Evolutionary conservation across 1,140 invertebrate species (phyloP).

Genomic region (Heliothis virescens): DNA sequence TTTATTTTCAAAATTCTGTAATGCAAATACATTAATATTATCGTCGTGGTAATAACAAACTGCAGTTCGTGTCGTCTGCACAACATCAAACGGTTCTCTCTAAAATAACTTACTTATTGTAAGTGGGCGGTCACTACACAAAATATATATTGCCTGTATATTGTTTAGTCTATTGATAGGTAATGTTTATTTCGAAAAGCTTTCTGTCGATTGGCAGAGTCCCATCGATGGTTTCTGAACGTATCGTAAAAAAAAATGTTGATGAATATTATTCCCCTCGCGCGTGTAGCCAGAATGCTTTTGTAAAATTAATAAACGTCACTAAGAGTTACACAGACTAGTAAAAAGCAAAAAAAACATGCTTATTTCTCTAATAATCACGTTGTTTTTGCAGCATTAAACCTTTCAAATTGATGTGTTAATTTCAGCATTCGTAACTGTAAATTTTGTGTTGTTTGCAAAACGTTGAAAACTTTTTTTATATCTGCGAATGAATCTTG

Average conservation of each 20-base stretch:
- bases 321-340: not conserved
- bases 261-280: no score
- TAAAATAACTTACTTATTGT: not conserved
- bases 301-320: conserved; percentile 1
- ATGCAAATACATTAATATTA: not conserved
- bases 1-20: not conserved
- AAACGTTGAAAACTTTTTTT: conserved; percentile 1
- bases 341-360: conserved; percentile 5
- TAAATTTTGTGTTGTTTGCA: conserved; percentile 22
- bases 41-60: conserved; percentile 4
- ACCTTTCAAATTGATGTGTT: conserved; percentile 8
- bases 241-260: not conserved
- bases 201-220: conserved; percentile 9
- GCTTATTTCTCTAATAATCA: not conserved
- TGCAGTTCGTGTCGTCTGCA: not conserved
- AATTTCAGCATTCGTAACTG: not conserved
- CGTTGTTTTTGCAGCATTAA: not conserved
- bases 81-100: conserved; percentile 15
- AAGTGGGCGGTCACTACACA: conserved; percentile 10
- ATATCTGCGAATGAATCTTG: conserved; percentile 1
- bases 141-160: conserved; percentile 9
- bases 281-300: not conserved
- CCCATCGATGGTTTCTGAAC: conserved; percentile 3
- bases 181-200: conserved; percentile 35
- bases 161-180: conserved; percentile 32